These are phyloP conservation scores for Scaeva pyrastri DNA, from an alignment of 2,888 invertebrate genomes.

Conservation along the genomic window DNA sequence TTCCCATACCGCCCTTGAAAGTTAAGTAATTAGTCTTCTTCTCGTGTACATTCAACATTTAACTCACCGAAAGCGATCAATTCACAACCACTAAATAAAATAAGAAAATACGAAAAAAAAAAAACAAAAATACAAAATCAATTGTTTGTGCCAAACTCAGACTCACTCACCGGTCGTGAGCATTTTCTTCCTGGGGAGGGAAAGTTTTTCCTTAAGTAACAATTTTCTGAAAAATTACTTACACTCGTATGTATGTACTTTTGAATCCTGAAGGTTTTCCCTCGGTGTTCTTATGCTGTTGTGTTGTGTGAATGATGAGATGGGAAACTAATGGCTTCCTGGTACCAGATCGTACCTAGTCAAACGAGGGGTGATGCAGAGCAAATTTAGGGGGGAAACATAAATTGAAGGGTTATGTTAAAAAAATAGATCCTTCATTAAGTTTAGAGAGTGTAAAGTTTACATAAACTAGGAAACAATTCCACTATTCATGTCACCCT, in stretches of 20 bases:
- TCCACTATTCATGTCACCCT: no score
- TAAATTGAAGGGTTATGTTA: background rate
- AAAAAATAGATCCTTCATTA: background rate
- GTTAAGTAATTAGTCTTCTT: conserved; percentile 73
- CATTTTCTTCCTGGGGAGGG: background rate
- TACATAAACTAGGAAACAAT: no score
- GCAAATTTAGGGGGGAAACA: background rate
- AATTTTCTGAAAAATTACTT: conserved; percentile 54
- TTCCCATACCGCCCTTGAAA: conserved; percentile 33
- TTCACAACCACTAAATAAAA: conserved; percentile 67
- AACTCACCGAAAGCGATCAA: conserved; percentile 68
- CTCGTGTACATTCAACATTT: conserved; percentile 54
- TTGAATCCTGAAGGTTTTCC: conserved; percentile 36
- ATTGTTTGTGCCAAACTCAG: conserved; percentile 55
- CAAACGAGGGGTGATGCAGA: background rate
- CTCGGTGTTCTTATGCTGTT: background rate
- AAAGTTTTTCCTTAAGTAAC: conserved; percentile 28
- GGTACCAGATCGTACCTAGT: background rate
- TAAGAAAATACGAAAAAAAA: no score
- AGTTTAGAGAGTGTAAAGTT: no score
- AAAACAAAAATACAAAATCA: conserved; percentile 47
- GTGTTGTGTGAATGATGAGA: conserved; percentile 29
- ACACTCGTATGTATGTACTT: no score
- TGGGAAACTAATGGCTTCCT: conserved; percentile 19
- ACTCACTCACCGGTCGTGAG: background rate